Percentiles rank a stretch among this genome's conserved stretches.
Evolutionary conservation across 2,113 vertebrate species (phyloP).

Genomic region (Antechinus stuartii): DNA sequence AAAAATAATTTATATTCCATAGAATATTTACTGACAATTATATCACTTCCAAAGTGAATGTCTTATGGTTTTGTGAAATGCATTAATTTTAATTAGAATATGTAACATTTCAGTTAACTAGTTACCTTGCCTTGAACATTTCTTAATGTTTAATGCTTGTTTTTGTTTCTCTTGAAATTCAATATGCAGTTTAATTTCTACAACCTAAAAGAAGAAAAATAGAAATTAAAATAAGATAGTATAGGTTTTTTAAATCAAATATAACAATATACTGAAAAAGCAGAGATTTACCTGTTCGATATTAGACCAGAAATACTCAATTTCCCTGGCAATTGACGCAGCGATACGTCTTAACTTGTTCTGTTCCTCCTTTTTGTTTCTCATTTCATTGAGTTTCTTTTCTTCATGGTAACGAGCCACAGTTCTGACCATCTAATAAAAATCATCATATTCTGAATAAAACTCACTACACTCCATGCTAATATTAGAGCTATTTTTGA

Average conservation of each 20-base stretch:
- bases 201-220: slow-evolving; percentile 86
- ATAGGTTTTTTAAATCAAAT: slow-evolving; percentile 21
- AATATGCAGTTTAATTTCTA: slow-evolving; percentile 94
- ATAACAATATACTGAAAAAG: background rate
- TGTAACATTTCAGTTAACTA: slow-evolving; percentile 20
- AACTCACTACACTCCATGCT: background rate
- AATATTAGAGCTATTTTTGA: background rate
- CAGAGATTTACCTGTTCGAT: slow-evolving; percentile 89
- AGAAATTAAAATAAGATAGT: slow-evolving; percentile 8
- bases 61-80: background rate
- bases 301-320: slow-evolving; percentile 95
- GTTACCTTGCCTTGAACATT: slow-evolving; percentile 87
- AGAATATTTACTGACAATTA: background rate
- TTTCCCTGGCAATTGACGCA: slow-evolving; percentile 92
- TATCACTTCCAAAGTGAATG: background rate
- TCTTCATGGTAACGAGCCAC: slow-evolving; percentile 93
- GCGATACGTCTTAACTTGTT: slow-evolving; percentile 91
- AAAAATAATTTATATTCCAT: background rate
- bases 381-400: slow-evolving; percentile 88
- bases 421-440: slow-evolving; percentile 91
- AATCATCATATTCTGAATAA: background rate
- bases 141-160: slow-evolving; percentile 89
- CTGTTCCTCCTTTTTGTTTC: slow-evolving; percentile 89
- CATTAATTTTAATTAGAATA: slow-evolving; percentile 22
- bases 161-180: slow-evolving; percentile 92